Evolutionary conservation across 2,797 vertebrate species (phyloP), one percentile per base, ranked within the genome.

Genomic region (Kryptolebias ocellatus): DNA sequence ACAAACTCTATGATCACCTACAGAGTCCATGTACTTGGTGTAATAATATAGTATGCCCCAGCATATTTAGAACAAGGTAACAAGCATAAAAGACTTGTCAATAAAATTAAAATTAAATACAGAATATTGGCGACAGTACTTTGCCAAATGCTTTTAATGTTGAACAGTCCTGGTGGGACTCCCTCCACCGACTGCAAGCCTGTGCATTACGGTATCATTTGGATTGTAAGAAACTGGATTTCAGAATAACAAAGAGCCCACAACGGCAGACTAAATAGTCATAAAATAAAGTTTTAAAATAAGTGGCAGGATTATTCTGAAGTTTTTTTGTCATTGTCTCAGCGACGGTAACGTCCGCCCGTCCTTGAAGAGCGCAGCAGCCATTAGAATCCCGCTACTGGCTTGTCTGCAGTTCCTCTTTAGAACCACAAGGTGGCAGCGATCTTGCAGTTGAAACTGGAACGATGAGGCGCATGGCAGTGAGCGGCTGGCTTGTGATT

Each of bases 71-170:
- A 62, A 74, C 79, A 79, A 86, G 86, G 72, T 79, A 81, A 79
- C 67, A 89, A 88, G 88, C 56, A 91, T 82, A 89, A 78, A 90
- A 89, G 84, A 86, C 81, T 87, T 75, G 78, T 77, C 80, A 89
- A 91, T 90, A 90, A 85, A 74, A 82, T 91, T 86, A 84, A 89
- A 86, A 88, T 90, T 88, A 91, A 92, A 93, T 92, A 93, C 88
- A 90, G 70, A 90, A 77, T 83, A 79, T 81, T 83, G 72, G 74
- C 20, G 45, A 75, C 71, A 68, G 60, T 68, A 74, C 60, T 64
- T 70, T 71, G 84, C 73, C 83, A 72, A 84, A 81, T 71, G 76
- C 39, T 78, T 84, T 74, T 60, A 60, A 76, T 81, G 77, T 67
- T 74, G 74, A 86, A 85, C 80, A 79, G 84, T 86, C 87, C 87